These are phyloP conservation scores for Endotricha flammealis DNA, from an alignment of 2,888 invertebrate species.

Conservation along the genomic window DNA sequence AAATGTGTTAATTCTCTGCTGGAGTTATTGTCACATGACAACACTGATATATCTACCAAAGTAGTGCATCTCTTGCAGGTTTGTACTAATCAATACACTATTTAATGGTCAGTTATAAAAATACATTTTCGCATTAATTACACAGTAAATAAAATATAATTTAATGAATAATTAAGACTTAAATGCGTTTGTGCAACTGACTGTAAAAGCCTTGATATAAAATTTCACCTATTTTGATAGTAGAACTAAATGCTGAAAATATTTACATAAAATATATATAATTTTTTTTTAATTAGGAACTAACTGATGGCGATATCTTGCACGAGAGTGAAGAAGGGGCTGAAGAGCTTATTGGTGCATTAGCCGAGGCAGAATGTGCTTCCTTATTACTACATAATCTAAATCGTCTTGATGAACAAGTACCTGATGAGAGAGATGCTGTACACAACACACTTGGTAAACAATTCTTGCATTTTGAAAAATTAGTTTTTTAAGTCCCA, in stretches of 20 bases:
- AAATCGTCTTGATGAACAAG: constrained; percentile 93
- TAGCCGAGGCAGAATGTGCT: constrained; percentile 93
- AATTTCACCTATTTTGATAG: too few species aligned
- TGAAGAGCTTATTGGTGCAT: constrained; percentile 89
- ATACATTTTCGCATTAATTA: too few species aligned
- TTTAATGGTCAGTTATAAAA: too few species aligned
- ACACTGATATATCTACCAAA: constrained; percentile 93
- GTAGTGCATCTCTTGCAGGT: constrained; percentile 84
- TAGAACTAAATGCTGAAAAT: too few species aligned
- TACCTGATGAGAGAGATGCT: constrained; percentile 96
- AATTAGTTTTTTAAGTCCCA: too few species aligned
- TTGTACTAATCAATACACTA: constrained; percentile 17
- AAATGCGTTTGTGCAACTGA: too few species aligned
- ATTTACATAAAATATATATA: too few species aligned
- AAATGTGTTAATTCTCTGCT: constrained; percentile 94
- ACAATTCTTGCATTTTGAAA: background rate
- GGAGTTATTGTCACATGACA: constrained; percentile 96
- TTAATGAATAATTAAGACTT: too few species aligned
- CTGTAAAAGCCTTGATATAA: too few species aligned
- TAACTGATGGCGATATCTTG: constrained; percentile 97
- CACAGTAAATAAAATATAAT: too few species aligned
- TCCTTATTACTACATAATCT: constrained; percentile 95
- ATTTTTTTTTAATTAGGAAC: constrained; percentile 83
- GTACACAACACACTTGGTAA: constrained; percentile 94
- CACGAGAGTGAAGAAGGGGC: constrained; percentile 96